Percentiles rank a stretch among this genome's conserved stretches.
phyloP scores from a whole-genome alignment of 2,888 invertebrate species.

The Schizaphis graminum region DNA sequence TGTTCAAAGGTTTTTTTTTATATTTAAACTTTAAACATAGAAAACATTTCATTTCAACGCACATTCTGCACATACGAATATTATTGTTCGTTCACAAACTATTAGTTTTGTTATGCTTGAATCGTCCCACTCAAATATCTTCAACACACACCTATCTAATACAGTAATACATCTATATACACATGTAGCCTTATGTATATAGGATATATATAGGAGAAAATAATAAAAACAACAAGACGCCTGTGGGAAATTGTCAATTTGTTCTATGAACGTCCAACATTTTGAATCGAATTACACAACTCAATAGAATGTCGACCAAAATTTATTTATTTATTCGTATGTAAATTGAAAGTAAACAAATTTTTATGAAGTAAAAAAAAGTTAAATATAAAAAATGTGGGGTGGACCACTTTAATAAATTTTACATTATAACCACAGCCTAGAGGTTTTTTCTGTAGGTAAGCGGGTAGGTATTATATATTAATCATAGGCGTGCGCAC shows the following conservation, averaged over 20 bases:
- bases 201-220: not conserved
- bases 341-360: not conserved
- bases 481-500: too few species aligned
- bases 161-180: not conserved
- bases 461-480: not conserved
- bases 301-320: not conserved
- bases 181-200: not conserved
- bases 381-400: not conserved
- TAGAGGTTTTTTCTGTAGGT: not conserved
- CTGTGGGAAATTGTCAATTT: constrained; percentile 10
- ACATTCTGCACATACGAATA: not conserved
- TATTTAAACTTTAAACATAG: not conserved
- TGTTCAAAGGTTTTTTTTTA: not conserved
- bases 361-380: not conserved
- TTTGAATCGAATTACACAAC: constrained; percentile 5
- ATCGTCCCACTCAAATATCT: not conserved
- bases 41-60: not conserved
- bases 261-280: not conserved
- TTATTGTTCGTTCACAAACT: not conserved
- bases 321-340: not conserved
- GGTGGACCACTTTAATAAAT: not conserved
- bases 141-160: not conserved
- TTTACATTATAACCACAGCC: not conserved
- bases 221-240: not conserved
- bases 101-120: not conserved